A percentile compares a stretch with the other conserved stretches of the same genome.
These are phyloP conservation scores for Cyphomyrmex costatus DNA, from an alignment of 1,140 invertebrate genomes.

Conservation along the genomic window DNA sequence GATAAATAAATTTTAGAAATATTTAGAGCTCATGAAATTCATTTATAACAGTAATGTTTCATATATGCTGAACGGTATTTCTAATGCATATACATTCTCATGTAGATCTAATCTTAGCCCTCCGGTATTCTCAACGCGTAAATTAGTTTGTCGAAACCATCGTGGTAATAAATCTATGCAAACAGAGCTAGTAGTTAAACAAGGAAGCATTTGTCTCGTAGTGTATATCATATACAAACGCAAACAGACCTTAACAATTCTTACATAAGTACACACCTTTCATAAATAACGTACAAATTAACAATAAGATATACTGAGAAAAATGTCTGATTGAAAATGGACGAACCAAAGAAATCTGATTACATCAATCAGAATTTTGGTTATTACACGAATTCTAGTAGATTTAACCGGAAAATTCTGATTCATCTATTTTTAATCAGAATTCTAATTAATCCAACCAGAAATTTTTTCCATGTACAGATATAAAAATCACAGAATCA, in stretches of 20 bases:
- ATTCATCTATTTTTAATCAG: too few relatives aligned
- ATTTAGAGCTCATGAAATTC: background rate
- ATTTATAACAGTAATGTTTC: background rate
- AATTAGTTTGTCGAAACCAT: conserved; percentile 49
- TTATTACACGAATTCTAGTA: too few relatives aligned
- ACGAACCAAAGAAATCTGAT: too few relatives aligned
- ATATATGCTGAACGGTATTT: background rate
- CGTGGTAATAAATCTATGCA: conserved; percentile 4
- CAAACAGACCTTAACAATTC: conserved; percentile 20
- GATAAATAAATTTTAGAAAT: background rate
- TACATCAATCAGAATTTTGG: too few relatives aligned
- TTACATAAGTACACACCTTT: background rate
- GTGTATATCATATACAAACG: background rate
- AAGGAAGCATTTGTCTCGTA: conserved; percentile 11
- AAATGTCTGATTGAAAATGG: too few relatives aligned
- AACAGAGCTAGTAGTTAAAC: conserved; percentile 22
- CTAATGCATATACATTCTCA: conserved; percentile 16
- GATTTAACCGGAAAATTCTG: too few relatives aligned
- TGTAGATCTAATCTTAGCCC: conserved; percentile 7
- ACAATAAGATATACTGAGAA: too few relatives aligned
- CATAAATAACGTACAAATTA: background rate
- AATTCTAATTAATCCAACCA: too few relatives aligned
- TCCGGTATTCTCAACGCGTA: conserved; percentile 26
- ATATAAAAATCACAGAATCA: background rate
- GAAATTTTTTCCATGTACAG: too few relatives aligned